phyloP scores from a whole-genome alignment of 2,888 invertebrate genomes.

The Athalia rosae region DNA sequence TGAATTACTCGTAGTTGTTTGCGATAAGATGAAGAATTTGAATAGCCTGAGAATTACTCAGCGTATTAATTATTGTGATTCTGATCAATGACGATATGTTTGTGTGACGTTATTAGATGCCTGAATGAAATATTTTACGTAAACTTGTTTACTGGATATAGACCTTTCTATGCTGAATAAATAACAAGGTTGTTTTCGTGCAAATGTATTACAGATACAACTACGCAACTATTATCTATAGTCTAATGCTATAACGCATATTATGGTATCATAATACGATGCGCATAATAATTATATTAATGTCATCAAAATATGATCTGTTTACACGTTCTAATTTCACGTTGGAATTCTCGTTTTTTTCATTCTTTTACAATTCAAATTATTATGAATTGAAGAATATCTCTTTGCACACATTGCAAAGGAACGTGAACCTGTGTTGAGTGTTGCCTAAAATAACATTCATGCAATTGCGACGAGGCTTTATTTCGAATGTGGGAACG shows the following conservation, averaged over 20 bases:
- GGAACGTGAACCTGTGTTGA: too few species aligned
- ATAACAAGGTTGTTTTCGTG: constrained; percentile 7
- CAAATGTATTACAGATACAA: background rate
- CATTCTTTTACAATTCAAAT: too few species aligned
- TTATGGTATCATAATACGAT: background rate
- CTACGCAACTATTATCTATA: constrained; percentile 1
- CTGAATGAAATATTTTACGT: background rate
- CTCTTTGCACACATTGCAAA: too few species aligned
- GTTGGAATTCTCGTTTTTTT: background rate
- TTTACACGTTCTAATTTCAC: constrained; percentile 23
- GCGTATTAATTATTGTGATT: too few species aligned
- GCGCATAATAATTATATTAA: background rate
- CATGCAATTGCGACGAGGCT: too few species aligned
- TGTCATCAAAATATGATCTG: constrained; percentile 8
- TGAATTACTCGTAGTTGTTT: too few species aligned
- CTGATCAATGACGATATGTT: background rate
- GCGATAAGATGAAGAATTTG: too few species aligned
- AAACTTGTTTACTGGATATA: constrained; percentile 1
- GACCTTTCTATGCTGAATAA: constrained; percentile 1
- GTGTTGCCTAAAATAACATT: too few species aligned
- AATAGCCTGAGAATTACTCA: too few species aligned
- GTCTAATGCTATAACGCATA: too few species aligned
- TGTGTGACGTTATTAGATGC: background rate
- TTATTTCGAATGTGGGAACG: too few species aligned
- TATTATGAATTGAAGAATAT: too few species aligned